Evolutionary conservation across 2,797 vertebrate genomes (phyloP).

Genomic region (Sebastolobus altivelis): DNA sequence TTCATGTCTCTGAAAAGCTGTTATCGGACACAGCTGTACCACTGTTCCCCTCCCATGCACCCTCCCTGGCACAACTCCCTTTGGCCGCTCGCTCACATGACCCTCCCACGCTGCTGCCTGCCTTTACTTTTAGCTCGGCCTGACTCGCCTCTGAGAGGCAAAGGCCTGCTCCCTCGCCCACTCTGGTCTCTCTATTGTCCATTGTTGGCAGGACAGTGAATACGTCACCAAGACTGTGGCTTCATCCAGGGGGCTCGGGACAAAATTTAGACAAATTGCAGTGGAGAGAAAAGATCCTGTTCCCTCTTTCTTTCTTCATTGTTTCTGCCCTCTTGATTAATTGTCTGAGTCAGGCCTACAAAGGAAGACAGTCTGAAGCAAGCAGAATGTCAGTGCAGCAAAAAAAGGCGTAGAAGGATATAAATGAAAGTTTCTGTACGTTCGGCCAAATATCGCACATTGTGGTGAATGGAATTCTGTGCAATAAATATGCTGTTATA

Average conservation of each 20-base stretch:
- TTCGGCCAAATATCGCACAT: not conserved
- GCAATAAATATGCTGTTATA: not conserved
- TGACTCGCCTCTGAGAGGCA: slow-evolving; percentile 66
- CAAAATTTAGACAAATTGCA: slow-evolving; percentile 51
- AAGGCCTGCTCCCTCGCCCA: slow-evolving; percentile 65
- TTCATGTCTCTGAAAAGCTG: slow-evolving; percentile 67
- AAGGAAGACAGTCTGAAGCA: slow-evolving; percentile 7
- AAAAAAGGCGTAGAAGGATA: not conserved
- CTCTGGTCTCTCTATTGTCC: slow-evolving; percentile 68
- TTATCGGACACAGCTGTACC: slow-evolving; percentile 79
- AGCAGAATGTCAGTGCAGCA: slow-evolving; percentile 8
- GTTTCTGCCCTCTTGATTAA: slow-evolving; percentile 29
- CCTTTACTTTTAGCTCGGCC: slow-evolving; percentile 68
- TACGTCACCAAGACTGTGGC: slow-evolving; percentile 21
- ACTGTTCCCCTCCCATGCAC: slow-evolving; percentile 73
- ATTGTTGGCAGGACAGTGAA: slow-evolving; percentile 64
- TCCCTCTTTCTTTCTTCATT: slow-evolving; percentile 2
- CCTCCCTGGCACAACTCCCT: slow-evolving; percentile 71
- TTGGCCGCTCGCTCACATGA: slow-evolving; percentile 75
- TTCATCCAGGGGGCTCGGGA: slow-evolving; percentile 12
- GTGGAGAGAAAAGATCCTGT: slow-evolving; percentile 25
- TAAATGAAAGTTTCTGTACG: slow-evolving; percentile 26
- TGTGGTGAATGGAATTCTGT: not conserved
- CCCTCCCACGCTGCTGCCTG: slow-evolving; percentile 66
- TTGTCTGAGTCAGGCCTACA: slow-evolving; percentile 22